Evolutionary conservation across 1,140 invertebrate species (phyloP).

Genomic region (Temnothorax curvispinosus): DNA sequence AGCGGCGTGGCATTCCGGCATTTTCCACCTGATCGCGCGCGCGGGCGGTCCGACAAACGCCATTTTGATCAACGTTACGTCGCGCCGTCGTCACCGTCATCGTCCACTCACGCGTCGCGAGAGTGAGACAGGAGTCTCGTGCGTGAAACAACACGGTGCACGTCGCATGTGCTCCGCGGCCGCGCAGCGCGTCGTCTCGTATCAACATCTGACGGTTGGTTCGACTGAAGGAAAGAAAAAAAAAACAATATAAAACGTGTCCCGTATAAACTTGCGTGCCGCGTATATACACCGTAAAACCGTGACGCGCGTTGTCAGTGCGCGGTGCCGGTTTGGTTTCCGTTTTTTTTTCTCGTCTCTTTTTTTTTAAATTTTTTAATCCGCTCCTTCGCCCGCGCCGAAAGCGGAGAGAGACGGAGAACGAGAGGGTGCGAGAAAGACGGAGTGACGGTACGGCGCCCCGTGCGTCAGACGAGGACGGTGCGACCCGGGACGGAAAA

Average conservation of each 20-base stretch:
- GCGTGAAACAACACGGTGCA: constrained; percentile 58
- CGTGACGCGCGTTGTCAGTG: constrained; percentile 64
- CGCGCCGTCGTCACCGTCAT: constrained; percentile 21
- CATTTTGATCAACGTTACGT: constrained; percentile 78
- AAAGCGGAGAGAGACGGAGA: not conserved
- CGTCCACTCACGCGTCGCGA: constrained; percentile 39
- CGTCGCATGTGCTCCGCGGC: constrained; percentile 68
- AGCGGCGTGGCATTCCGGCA: constrained; percentile 77
- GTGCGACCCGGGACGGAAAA: constrained; percentile 40
- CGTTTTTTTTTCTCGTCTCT: not conserved
- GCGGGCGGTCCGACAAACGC: constrained; percentile 77
- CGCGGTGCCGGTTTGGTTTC: constrained; percentile 63
- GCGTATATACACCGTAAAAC: constrained; percentile 13
- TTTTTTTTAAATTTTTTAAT: not conserved
- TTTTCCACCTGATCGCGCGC: constrained; percentile 81
- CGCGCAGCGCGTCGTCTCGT: constrained; percentile 66
- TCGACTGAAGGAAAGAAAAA: not conserved
- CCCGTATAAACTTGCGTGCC: constrained; percentile 47
- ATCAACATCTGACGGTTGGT: constrained; percentile 62
- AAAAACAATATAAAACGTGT: constrained; percentile 48
- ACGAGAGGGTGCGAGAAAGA: not conserved
- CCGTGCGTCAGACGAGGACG: constrained; percentile 29
- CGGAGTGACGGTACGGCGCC: not conserved
- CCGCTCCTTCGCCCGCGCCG: not conserved
- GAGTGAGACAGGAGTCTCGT: constrained; percentile 66